Conservation (phyloP, 2,888 invertebrate species). For the Chrysolina americana region DNA sequence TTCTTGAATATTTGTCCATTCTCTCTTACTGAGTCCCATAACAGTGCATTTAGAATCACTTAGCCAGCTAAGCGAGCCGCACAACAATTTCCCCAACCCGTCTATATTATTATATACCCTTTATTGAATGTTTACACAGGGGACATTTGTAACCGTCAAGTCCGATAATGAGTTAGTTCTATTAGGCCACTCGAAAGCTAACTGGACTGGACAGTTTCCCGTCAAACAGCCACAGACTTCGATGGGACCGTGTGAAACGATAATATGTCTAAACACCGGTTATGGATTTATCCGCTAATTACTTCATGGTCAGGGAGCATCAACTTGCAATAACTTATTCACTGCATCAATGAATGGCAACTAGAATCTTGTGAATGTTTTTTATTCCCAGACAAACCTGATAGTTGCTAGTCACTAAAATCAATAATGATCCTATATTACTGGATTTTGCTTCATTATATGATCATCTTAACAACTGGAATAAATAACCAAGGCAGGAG, state of each 20-base stretch:
- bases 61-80: constrained; percentile 1
- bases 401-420: too few relatives aligned
- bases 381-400: too few relatives aligned
- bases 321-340: constrained; percentile 8
- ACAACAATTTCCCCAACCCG: constrained; percentile 24
- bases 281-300: constrained; percentile 36
- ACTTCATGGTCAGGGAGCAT: constrained; percentile 12
- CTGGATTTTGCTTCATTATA: too few relatives aligned
- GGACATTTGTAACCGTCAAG: constrained; percentile 61
- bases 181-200: constrained; percentile 59
- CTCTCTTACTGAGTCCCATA: background rate
- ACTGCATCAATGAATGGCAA: background rate
- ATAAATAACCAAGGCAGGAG: too few relatives aligned
- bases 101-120: constrained; percentile 55
- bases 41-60: constrained; percentile 12
- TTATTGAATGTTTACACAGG: constrained; percentile 61
- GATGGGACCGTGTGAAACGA: constrained; percentile 37
- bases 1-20: background rate
- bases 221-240: constrained; percentile 44
- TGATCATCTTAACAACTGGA: too few relatives aligned
- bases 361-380: too few relatives aligned
- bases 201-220: constrained; percentile 57
- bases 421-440: too few relatives aligned
- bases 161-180: constrained; percentile 59
- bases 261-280: constrained; percentile 28